phyloP scores from a whole-genome alignment of 2,797 vertebrate species.

The Cyprinella venusta region DNA sequence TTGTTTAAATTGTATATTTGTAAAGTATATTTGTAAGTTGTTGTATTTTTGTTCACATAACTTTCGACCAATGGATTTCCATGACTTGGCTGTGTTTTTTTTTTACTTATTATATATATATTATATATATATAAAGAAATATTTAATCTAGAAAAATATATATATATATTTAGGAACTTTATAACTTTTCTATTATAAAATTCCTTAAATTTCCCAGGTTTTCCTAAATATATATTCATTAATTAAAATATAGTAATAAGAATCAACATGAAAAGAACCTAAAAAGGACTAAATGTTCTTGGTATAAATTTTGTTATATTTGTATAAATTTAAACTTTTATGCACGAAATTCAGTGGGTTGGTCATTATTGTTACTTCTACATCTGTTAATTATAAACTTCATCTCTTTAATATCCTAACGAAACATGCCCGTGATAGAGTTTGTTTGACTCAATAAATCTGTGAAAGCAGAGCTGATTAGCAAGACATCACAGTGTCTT shows the following conservation, averaged over 20 bases:
- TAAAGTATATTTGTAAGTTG: background rate
- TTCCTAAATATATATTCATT: background rate
- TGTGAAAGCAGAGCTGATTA: constrained; percentile 37
- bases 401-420: background rate
- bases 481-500: constrained; percentile 22
- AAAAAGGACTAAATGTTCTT: background rate
- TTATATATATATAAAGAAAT: no score
- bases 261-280: background rate
- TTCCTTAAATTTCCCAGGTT: background rate
- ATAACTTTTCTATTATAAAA: background rate
- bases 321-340: no score
- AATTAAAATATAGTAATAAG: background rate
- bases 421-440: background rate
- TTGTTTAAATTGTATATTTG: background rate
- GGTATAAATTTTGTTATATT: background rate
- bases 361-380: background rate
- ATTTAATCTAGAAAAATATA: no score
- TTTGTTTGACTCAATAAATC: constrained; percentile 28
- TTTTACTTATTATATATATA: no score
- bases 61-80: no score
- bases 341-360: background rate
- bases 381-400: constrained; percentile 7
- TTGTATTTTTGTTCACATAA: background rate
- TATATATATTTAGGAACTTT: no score
- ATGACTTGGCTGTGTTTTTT: no score